Evolutionary conservation across 2,113 vertebrate genomes (phyloP).

Genomic region (Poeciliopsis occidentalis): DNA sequence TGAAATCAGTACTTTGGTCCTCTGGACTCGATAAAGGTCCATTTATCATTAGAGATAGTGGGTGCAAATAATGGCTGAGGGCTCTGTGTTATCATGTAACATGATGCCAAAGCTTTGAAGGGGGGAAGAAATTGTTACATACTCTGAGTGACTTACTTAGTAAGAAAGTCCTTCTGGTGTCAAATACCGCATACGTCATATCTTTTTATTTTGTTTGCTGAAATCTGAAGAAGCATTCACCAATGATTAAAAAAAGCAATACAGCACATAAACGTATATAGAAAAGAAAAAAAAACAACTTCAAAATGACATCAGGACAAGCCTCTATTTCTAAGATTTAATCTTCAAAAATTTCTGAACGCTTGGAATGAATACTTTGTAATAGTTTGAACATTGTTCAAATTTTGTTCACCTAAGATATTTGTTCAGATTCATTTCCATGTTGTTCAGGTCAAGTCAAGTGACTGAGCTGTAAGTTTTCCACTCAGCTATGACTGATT

Average conservation of each 20-base stretch:
- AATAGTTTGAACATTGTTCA: background rate
- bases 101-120: too few relatives aligned
- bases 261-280: background rate
- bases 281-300: conserved; percentile 2
- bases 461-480: background rate
- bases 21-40: too few relatives aligned
- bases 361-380: background rate
- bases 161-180: background rate
- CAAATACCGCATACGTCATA: background rate
- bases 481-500: background rate
- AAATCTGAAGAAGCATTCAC: conserved; percentile 4
- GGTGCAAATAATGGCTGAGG: background rate
- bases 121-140: too few relatives aligned
- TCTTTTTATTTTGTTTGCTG: conserved; percentile 3
- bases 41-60: background rate
- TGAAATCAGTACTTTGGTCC: too few relatives aligned
- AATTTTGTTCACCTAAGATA: background rate
- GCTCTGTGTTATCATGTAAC: background rate
- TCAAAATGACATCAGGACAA: conserved; percentile 1
- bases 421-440: background rate
- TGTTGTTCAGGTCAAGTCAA: background rate
- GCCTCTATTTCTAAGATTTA: background rate
- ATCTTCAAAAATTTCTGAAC: background rate
- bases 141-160: background rate
- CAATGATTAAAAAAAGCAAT: background rate